Base-by-base conservation (phyloP, 2,797 vertebrate genomes). In the Sternarchorhynchus goeldii region DNA sequence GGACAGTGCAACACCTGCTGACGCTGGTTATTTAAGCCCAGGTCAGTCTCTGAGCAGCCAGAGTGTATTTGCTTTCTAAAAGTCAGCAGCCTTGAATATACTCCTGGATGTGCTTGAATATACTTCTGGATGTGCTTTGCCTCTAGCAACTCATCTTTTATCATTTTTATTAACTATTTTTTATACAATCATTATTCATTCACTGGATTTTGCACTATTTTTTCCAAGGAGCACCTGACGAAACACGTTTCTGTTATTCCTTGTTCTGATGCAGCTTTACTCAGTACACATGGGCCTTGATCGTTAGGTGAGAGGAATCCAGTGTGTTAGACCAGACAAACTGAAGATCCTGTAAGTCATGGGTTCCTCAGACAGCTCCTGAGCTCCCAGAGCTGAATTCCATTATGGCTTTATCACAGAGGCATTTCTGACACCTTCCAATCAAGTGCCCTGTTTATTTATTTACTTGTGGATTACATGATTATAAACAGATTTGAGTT, bases 51-150 rank as follows among this genome's bases (percentile, higher is more conserved):
- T 39, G 17, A 68, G 57, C 56, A 67, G 55, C 68, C 68, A 17
- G 17, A 2, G 0, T 17, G 32, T 29, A 45, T 64, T 70, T 80
- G 34, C 20, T 56, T 60, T 68, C 39, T 59, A 18, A n/a, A n/a
- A n/a, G 5, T 25, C 53, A 36, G 50, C 50, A 39, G 6, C 14
- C 56, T 57, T 62, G 41, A 75, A 75, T 31, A 68, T 68, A 53
- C 21, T 21, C 41, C 36, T 68, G 17, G 57, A 36, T 41, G n/a
- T 45, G 32, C 18, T 79, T 65, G 41, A 75, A 75, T 31, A 68
- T 68, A 53, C 21, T 21, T 31, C 36, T 68, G 17, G 57, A 36
- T 41, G n/a, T 45, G 32, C 18, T 79, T 65, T 34, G 34, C 41
- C 64, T 53, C 29, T 34, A 68, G 14, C 57, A 41, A 68, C 41